A percentile compares a stretch with the other conserved stretches of the same genome.
phyloP scores from a whole-genome alignment of 2,888 invertebrate genomes.

The Crematogaster levior region DNA sequence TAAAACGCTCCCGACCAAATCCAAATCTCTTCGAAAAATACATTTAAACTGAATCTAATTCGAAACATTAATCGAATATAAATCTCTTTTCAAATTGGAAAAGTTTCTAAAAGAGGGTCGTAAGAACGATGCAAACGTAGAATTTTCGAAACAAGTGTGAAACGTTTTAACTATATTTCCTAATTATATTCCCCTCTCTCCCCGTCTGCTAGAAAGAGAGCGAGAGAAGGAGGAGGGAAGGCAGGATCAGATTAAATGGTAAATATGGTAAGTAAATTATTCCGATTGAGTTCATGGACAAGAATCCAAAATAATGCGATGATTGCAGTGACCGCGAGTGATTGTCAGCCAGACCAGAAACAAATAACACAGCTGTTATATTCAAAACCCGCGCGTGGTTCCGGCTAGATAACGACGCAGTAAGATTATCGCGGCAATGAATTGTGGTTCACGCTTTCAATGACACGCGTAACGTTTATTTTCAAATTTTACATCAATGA shows the following conservation, averaged over 20 bases:
- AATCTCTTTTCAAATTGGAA: not conserved
- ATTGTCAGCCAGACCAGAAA: not conserved
- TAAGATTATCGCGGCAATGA: constrained; percentile 24
- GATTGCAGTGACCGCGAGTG: not conserved
- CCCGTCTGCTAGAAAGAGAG: too few species aligned
- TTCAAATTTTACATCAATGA: not conserved
- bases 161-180: not conserved
- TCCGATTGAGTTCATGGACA: not conserved
- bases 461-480: not conserved
- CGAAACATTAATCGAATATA: not conserved
- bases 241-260: not conserved
- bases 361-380: constrained; percentile 2
- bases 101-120: not conserved
- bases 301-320: not conserved
- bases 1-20: not conserved
- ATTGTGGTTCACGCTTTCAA: not conserved
- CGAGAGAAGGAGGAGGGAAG: too few species aligned
- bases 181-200: too few species aligned
- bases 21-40: not conserved
- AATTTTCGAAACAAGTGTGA: not conserved
- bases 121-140: not conserved
- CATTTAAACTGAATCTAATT: not conserved
- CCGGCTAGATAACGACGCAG: constrained; percentile 18
- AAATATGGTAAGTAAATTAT: not conserved
- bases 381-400: constrained; percentile 20